A percentile compares a stretch with the other conserved stretches of the same genome.
These are phyloP conservation scores for Orgyia antiqua DNA, from an alignment of 2,888 invertebrate species.

Conservation along the genomic window DNA sequence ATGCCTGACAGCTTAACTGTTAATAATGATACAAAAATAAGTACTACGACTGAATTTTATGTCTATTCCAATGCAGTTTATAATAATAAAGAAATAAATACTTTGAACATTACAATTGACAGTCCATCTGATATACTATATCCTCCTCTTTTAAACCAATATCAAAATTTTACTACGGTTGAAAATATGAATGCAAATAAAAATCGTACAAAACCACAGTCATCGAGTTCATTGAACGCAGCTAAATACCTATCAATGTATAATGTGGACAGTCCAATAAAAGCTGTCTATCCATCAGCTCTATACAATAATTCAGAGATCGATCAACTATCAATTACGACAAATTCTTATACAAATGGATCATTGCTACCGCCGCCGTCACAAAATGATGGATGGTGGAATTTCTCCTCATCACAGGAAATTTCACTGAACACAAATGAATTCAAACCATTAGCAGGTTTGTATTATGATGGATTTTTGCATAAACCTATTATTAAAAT, in stretches of 20 bases:
- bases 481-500: slow-evolving; percentile 47
- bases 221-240: slow-evolving; percentile 7
- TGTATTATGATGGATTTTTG: slow-evolving; percentile 67
- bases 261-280: slow-evolving; percentile 21
- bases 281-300: slow-evolving; percentile 41
- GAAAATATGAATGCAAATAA: slow-evolving; percentile 14
- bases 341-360: slow-evolving; percentile 48
- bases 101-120: slow-evolving; percentile 11
- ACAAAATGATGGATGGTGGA: slow-evolving; percentile 52
- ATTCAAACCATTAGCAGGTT: slow-evolving; percentile 63
- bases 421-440: slow-evolving; percentile 31
- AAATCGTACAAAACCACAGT: slow-evolving; percentile 9
- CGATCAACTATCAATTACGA: slow-evolving; percentile 57
- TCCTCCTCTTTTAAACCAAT: slow-evolving; percentile 25
- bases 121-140: slow-evolving; percentile 14
- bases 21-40: too few relatives aligned
- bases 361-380: slow-evolving; percentile 35
- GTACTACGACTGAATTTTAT: slow-evolving; percentile 13
- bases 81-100: slow-evolving; percentile 16
- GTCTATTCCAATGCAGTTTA: slow-evolving; percentile 16
- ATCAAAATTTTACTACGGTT: slow-evolving; percentile 35
- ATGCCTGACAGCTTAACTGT: background rate
- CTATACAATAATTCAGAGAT: slow-evolving; percentile 43
- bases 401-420: slow-evolving; percentile 37
- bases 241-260: slow-evolving; percentile 18